These are phyloP conservation scores for Heliothis peltigera DNA, from an alignment of 2,888 invertebrate genomes.

Conservation along the genomic window DNA sequence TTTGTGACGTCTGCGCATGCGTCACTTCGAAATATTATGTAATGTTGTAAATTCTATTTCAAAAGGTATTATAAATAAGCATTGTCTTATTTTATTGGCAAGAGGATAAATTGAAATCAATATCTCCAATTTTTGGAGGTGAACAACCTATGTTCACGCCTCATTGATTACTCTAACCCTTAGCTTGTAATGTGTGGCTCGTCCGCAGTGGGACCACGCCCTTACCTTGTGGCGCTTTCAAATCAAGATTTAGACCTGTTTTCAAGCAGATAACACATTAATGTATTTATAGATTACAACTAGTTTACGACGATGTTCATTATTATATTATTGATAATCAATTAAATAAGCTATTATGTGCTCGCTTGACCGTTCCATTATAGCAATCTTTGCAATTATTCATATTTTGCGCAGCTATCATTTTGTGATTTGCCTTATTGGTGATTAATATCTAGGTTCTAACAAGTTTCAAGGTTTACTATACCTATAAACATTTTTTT, in stretches of 20 bases:
- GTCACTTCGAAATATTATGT: slow-evolving; percentile 23
- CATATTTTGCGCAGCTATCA: background rate
- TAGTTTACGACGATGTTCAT: slow-evolving; percentile 23
- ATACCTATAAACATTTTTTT: no score
- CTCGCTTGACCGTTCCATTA: slow-evolving; percentile 19
- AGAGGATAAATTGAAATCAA: background rate
- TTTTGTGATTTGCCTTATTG: background rate
- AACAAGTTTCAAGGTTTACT: no score
- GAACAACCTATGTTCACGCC: background rate
- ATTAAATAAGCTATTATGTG: slow-evolving; percentile 30
- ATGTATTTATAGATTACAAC: slow-evolving; percentile 46
- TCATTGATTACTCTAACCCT: background rate
- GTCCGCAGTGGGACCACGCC: slow-evolving; percentile 28
- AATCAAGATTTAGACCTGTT: slow-evolving; percentile 61
- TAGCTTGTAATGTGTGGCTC: background rate
- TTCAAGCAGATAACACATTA: slow-evolving; percentile 40
- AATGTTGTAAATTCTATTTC: background rate
- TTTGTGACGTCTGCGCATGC: slow-evolving; percentile 33
- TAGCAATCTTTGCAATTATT: slow-evolving; percentile 17
- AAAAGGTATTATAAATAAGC: background rate
- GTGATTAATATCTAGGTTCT: no score
- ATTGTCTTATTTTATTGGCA: background rate
- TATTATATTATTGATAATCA: slow-evolving; percentile 30
- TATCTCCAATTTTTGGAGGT: background rate
- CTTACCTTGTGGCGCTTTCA: slow-evolving; percentile 43